These are phyloP conservation scores for Daktulosphaira vitifoliae DNA, from an alignment of 1,140 invertebrate species.

Conservation along the genomic window DNA sequence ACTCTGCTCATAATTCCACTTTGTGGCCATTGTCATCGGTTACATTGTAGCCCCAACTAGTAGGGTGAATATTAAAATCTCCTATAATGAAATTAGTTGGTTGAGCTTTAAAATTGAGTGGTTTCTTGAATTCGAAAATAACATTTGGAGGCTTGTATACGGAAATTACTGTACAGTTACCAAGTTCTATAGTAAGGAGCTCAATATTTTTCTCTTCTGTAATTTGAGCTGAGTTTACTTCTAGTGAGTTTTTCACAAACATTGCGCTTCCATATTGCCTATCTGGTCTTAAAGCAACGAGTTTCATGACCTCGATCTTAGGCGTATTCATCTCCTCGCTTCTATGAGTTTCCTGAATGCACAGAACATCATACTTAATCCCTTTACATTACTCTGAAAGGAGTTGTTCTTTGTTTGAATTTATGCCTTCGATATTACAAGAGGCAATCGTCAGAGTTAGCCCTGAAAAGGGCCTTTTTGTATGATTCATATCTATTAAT, in stretches of 20 bases:
- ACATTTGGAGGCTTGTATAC: too few relatives aligned
- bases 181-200: slow-evolving; percentile 29
- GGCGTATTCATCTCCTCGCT: not conserved
- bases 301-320: slow-evolving; percentile 27
- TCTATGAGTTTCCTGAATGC: not conserved
- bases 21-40: slow-evolving; percentile 16
- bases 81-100: slow-evolving; percentile 1
- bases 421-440: slow-evolving; percentile 18
- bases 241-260: not conserved
- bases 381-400: slow-evolving; percentile 12
- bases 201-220: too few relatives aligned
- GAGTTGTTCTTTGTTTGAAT: not conserved
- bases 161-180: slow-evolving; percentile 2
- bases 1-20: slow-evolving; percentile 19
- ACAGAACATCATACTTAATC: not conserved
- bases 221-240: not conserved
- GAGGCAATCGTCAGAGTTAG: too few relatives aligned
- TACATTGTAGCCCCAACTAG: slow-evolving; percentile 14
- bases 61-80: slow-evolving; percentile 24
- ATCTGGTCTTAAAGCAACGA: slow-evolving; percentile 5
- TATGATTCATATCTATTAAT: too few relatives aligned
- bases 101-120: slow-evolving; percentile 25
- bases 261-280: slow-evolving; percentile 20
- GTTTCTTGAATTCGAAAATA: too few relatives aligned
- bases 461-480: too few relatives aligned